Conservation (phyloP, 2,113 vertebrate genomes). For the Glareola pratincola region DNA sequence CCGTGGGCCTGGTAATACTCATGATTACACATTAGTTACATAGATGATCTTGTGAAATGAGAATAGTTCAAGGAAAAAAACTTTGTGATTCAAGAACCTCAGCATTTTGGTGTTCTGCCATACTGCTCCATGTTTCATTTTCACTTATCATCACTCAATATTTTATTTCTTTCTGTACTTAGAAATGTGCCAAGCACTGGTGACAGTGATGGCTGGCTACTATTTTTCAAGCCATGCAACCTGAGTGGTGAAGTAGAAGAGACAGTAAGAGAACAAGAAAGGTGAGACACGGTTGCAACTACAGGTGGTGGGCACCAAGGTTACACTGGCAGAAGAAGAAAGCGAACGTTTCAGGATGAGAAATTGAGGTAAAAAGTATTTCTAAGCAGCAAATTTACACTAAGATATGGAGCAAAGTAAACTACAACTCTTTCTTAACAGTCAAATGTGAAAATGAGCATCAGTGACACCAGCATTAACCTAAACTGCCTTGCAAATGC, state of each 20-base stretch:
- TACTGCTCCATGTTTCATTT: background rate
- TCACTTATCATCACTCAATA: background rate
- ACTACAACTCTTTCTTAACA: background rate
- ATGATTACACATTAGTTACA: background rate
- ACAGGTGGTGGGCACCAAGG: background rate
- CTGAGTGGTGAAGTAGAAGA: background rate
- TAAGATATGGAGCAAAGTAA: background rate
- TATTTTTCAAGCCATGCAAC: background rate
- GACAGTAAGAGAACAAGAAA: background rate
- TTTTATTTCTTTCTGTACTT: background rate
- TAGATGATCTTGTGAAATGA: background rate
- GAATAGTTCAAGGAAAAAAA: background rate
- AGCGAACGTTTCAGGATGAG: background rate
- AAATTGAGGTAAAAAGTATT: background rate
- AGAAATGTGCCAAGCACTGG: background rate
- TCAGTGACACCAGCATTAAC: background rate
- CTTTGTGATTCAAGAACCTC: background rate
- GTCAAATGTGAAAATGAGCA: background rate
- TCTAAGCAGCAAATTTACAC: background rate
- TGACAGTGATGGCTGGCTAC: background rate
- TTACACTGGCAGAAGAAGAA: background rate
- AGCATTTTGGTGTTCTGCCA: background rate
- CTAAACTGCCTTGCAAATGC: background rate
- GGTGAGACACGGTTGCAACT: background rate
- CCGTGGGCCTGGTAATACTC: background rate